Base-by-base conservation (phyloP, 1,140 invertebrate genomes). In the Phortica variegata region DNA sequence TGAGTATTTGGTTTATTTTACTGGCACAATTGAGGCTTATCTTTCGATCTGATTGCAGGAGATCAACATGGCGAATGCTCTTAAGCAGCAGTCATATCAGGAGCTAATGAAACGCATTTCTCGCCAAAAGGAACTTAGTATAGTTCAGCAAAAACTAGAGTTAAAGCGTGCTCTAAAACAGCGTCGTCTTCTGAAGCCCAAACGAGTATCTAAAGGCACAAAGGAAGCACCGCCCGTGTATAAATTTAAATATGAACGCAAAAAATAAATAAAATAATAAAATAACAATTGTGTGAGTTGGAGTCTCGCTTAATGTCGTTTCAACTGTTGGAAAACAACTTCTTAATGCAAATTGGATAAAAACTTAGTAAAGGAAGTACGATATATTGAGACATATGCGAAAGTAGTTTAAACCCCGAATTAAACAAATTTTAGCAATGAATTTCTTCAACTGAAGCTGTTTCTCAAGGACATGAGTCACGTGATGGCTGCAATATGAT, bases 131-230 rank as follows among this genome's bases (percentile, higher is more conserved):
- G 84, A 95, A 66, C 77, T 98, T 2, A 79, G 79, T 2, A 79
- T 95, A 5, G 83, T 95, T 15, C 85, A 93, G 58, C 82, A 89
- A 54, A 96, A 96, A 77, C 79, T 97, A 69, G 85, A 91, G 78
- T 65, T 95, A 1, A 87, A 90, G 60, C 83, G 82, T 49, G 79
- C 84, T 39, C 71, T 96, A 7, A 81, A 87, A 45, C 85, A 86
- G 66, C 85, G 79, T 65, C 83, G 78, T 65, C 84, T 79, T 61
- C 77, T 78, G 53, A 84, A 84, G 60, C 89, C 84, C 2, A 88
- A 81, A 77, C 80, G 82, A 60, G 56, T 95, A 0, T 78, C 80
- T 53, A 74, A 78, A 12, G 91, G 83, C 3, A 87, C 86, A 1
- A 87, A 86, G 56, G 70, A 82, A 20, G 75, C 82, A 13, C 84